Conservation (phyloP, 2,797 vertebrate species). For the Iguana delicatissima region DNA sequence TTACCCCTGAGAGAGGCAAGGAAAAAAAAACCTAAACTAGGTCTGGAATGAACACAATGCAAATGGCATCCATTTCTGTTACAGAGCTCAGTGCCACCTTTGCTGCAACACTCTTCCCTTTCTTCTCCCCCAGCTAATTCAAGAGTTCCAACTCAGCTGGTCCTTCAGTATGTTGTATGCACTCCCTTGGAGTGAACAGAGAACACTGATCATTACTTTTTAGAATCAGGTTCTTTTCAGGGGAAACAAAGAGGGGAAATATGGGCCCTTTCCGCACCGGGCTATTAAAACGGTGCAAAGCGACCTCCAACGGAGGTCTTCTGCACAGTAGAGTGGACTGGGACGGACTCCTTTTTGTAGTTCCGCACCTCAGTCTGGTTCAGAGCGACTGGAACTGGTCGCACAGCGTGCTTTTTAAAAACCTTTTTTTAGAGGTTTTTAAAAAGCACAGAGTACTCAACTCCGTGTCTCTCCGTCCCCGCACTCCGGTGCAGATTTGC, state of each 20-base stretch:
- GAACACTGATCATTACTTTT: not conserved
- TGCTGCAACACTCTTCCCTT: not conserved
- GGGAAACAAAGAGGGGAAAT: not conserved
- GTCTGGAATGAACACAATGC: not conserved
- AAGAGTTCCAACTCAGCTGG: not conserved
- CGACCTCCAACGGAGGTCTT: too few relatives aligned
- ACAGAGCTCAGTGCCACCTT: not conserved
- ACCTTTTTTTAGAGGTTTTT: too few relatives aligned
- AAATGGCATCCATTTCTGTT: not conserved
- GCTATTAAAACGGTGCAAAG: too few relatives aligned
- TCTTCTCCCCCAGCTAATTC: not conserved
- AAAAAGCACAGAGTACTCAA: too few relatives aligned
- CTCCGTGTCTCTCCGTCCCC: too few relatives aligned
- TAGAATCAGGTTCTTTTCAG: not conserved
- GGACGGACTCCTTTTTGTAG: too few relatives aligned
- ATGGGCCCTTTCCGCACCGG: too few relatives aligned
- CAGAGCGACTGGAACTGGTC: too few relatives aligned
- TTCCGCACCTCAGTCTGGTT: too few relatives aligned
- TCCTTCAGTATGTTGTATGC: not conserved
- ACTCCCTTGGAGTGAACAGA: not conserved
- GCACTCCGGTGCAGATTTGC: too few relatives aligned
- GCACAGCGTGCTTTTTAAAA: too few relatives aligned
- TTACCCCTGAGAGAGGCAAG: not conserved
- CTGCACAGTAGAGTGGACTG: too few relatives aligned
- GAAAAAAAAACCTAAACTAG: not conserved